A percentile compares a stretch with the other conserved stretches of the same genome.
phyloP scores from a whole-genome alignment of 2,888 invertebrate genomes.

The Drosophila robusta region DNA sequence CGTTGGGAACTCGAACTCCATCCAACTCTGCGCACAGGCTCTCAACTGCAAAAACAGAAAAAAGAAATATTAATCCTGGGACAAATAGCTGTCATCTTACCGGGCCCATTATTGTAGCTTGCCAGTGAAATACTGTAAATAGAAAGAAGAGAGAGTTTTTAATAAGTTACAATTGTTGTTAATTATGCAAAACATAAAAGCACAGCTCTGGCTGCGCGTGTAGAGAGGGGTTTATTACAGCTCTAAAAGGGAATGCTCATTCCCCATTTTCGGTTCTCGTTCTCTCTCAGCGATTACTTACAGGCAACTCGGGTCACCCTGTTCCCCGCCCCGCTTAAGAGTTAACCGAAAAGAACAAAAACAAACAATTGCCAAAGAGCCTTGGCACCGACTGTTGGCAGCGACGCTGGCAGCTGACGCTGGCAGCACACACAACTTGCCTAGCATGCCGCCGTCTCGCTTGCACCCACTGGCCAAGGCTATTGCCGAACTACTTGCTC shows the following conservation, averaged over 20 bases:
- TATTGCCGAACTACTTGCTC: slow-evolving; percentile 41
- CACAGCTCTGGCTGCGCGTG: no score
- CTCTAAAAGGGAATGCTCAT: not conserved
- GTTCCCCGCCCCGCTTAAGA: slow-evolving; percentile 7
- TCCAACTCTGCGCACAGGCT: not conserved
- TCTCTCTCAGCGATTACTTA: slow-evolving; percentile 2
- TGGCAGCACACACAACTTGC: slow-evolving; percentile 33
- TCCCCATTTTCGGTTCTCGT: slow-evolving; percentile 2
- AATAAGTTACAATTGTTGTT: slow-evolving; percentile 20
- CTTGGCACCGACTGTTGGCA: slow-evolving; percentile 75
- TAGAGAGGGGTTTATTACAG: not conserved
- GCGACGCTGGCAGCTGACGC: slow-evolving; percentile 51
- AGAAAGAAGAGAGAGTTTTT: slow-evolving; percentile 73
- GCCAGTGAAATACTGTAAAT: slow-evolving; percentile 99
- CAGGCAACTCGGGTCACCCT: not conserved
- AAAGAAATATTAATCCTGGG: slow-evolving; percentile 8
- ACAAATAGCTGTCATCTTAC: slow-evolving; percentile 71
- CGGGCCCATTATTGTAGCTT: slow-evolving; percentile 99
- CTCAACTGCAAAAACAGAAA: not conserved
- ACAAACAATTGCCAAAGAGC: slow-evolving; percentile 76
- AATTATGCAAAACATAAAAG: not conserved
- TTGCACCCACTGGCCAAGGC: slow-evolving; percentile 23
- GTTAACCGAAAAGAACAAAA: slow-evolving; percentile 62
- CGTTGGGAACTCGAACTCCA: not conserved
- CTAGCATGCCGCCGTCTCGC: slow-evolving; percentile 41